Base-by-base conservation (phyloP, 2,888 invertebrate genomes). In the Morinoia aosen region DNA sequence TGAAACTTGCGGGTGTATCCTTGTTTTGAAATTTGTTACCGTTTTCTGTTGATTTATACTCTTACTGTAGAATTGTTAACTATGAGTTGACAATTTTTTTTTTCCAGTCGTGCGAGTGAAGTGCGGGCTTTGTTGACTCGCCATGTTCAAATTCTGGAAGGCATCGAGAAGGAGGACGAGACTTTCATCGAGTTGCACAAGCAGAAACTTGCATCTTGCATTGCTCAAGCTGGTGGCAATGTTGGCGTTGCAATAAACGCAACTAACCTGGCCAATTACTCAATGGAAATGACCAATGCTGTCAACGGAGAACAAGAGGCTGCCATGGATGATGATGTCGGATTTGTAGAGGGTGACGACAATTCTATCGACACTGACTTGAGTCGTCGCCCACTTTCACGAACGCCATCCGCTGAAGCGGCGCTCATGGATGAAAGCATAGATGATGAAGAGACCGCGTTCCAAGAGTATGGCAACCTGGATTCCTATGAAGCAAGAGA, bases 101-200 rank as follows among this genome's bases (percentile, higher is more conserved):
- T n/a, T n/a, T n/a, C n/a, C 96, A 97, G 97, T 96, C 97, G 97
- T 91, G 98, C 98, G 96, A 97, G 98, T 76, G 97, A 98, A 0
- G 98, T 99, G 12, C 98, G 98, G 96, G 98, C 98, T 95, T 97
- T 98, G 94, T 97, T 99, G 12, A 98, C 98, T 48, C 98, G 98
- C 0, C 98, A 99, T 97, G 98, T 98, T 39, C 95, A 95, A 64
- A 64, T 95, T 40, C 11, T 61, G 12, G 97, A 98, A 8, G 97
- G 95, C 95, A 95, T 98, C 0, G 97, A 97, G 91, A 96, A 96
- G 58, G 97, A 96, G 61, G 0, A 97, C 48, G 95, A 98, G 11
- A 97, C 97, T n/a, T 91, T 91, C 95, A 39, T 33, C 25, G 88
- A 90, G 91, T 88, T 95, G 11, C 93, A 93, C 57, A 39, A 93